These are phyloP conservation scores for Chymomyza caudatula DNA, from an alignment of 2,888 invertebrate genomes.

Conservation along the genomic window DNA sequence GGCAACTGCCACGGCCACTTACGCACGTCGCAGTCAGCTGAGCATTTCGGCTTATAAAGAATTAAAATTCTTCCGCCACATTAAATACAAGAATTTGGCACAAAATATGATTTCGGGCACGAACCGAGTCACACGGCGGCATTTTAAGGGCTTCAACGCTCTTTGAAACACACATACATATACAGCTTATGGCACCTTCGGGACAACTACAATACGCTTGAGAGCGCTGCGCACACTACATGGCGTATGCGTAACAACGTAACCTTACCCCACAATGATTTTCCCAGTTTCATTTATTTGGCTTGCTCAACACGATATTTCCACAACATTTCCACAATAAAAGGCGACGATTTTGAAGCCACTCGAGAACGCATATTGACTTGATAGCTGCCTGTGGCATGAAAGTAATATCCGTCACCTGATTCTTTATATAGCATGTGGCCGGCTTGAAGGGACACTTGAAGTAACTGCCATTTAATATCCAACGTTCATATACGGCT, in stretches of 20 bases:
- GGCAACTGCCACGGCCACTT: conserved; percentile 71
- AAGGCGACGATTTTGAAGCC: neutral
- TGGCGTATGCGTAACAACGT: conserved; percentile 36
- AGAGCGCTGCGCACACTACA: conserved; percentile 22
- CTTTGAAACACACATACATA: too few species aligned
- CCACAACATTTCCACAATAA: conserved; percentile 3
- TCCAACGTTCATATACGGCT: conserved; percentile 22
- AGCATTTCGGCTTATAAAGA: conserved; percentile 67
- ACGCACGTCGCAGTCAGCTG: conserved; percentile 72
- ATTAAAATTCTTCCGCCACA: conserved; percentile 74
- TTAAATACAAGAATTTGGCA: conserved; percentile 65
- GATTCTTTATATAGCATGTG: conserved; percentile 31
- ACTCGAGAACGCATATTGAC: neutral
- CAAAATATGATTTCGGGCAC: conserved; percentile 65
- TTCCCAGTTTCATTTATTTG: too few species aligned
- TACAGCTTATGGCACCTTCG: conserved; percentile 41
- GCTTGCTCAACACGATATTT: conserved; percentile 21
- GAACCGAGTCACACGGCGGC: conserved; percentile 21
- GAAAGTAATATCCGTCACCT: neutral
- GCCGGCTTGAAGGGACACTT: conserved; percentile 34
- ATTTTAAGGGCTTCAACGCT: conserved; percentile 35
- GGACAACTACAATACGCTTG: conserved; percentile 37
- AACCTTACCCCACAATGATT: too few species aligned
- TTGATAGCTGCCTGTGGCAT: conserved; percentile 32
- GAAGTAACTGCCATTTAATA: conserved; percentile 36